phyloP scores from a whole-genome alignment of 2,888 invertebrate species.

The Rotaria magnacalcarata region DNA sequence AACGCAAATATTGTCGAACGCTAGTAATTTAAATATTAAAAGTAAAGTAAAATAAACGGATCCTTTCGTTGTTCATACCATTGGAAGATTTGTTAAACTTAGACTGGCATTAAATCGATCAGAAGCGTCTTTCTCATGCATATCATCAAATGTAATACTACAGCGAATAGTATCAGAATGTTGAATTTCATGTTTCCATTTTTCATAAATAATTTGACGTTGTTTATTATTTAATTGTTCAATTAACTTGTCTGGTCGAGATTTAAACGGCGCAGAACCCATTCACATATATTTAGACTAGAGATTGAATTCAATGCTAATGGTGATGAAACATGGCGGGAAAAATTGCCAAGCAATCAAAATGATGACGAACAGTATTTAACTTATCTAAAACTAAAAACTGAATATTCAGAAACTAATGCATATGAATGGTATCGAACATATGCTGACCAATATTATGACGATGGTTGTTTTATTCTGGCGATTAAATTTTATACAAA shows the following conservation, averaged over 20 bases:
- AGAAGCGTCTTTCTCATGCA: background rate
- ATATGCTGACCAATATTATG: background rate
- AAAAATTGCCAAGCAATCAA: background rate
- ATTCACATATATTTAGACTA: background rate
- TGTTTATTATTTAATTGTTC: background rate
- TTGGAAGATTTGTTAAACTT: background rate
- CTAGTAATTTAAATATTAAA: no score
- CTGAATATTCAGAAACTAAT: background rate
- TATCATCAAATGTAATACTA: background rate
- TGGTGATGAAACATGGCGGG: background rate
- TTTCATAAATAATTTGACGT: background rate
- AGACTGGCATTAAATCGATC: background rate
- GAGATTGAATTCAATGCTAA: background rate
- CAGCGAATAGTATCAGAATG: background rate
- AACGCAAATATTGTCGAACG: no score
- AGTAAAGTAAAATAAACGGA: no score
- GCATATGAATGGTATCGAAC: background rate
- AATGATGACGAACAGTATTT: background rate
- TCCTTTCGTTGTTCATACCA: background rate
- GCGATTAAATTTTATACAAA: background rate
- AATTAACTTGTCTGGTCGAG: background rate
- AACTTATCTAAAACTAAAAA: background rate
- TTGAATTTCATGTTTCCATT: background rate
- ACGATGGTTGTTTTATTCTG: slow-evolving; percentile 7
- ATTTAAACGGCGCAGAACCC: background rate